Conservation (phyloP, 2,888 invertebrate species). For the Lottia gigantea region DNA sequence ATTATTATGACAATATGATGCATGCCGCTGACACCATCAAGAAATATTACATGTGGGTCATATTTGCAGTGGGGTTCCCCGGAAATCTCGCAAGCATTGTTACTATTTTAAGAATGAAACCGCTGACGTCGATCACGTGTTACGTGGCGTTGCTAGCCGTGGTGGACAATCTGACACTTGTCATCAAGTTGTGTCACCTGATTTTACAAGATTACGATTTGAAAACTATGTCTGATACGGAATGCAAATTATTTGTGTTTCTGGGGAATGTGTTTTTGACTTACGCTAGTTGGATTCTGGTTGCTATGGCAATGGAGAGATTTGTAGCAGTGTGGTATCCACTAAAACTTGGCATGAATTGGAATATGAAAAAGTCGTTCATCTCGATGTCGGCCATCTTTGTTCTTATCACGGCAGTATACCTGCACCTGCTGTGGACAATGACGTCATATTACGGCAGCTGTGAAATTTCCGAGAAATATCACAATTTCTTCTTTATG, state of each 20-base stretch:
- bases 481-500: conserved; percentile 20
- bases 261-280: conserved; percentile 21
- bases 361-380: conserved; percentile 10
- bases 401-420: not conserved
- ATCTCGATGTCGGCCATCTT: conserved; percentile 15
- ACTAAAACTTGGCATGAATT: conserved; percentile 12
- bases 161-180: conserved; percentile 29
- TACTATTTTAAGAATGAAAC: conserved; percentile 28
- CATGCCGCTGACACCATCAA: conserved; percentile 14
- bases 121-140: conserved; percentile 25
- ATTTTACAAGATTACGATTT: conserved; percentile 21
- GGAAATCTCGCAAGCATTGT: conserved; percentile 29
- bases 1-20: not conserved
- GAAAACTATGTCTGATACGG: conserved; percentile 17
- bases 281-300: conserved; percentile 34
- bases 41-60: conserved; percentile 30
- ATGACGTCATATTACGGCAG: not conserved
- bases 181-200: conserved; percentile 25
- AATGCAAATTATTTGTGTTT: conserved; percentile 26
- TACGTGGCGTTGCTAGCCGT: conserved; percentile 31
- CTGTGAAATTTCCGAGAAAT: conserved; percentile 15
- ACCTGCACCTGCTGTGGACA: conserved; percentile 21
- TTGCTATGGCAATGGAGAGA: conserved; percentile 32
- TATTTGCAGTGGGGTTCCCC: conserved; percentile 29
- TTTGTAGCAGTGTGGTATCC: conserved; percentile 23